A percentile compares a stretch with the other conserved stretches of the same genome.
phyloP scores from a whole-genome alignment of 2,797 vertebrate species.

The Pseudomugil gertrudae region DNA sequence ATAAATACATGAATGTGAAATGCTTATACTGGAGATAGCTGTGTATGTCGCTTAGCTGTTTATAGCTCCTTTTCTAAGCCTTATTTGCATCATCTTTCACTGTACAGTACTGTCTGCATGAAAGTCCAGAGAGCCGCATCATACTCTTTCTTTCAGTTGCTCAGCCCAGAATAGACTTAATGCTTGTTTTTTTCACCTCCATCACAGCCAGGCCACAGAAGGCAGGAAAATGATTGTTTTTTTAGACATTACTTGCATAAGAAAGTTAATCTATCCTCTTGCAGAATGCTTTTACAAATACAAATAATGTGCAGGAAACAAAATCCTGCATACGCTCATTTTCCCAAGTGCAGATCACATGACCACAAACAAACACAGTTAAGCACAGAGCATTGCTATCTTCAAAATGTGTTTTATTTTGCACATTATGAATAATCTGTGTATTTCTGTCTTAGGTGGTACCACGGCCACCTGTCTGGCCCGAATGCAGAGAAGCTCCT shows the following conservation, averaged over 20 bases:
- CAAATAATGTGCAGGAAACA: neutral
- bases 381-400: neutral
- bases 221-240: neutral
- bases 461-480: constrained; percentile 94
- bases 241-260: neutral
- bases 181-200: neutral
- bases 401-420: neutral
- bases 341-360: neutral
- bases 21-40: constrained; percentile 2
- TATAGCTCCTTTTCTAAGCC: constrained; percentile 6
- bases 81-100: constrained; percentile 24
- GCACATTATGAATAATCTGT: neutral
- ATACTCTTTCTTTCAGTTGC: constrained; percentile 8
- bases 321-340: neutral
- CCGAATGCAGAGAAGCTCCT: constrained; percentile 90
- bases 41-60: constrained; percentile 23
- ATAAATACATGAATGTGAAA: constrained; percentile 35
- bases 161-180: constrained; percentile 8
- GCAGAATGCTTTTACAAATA: neutral
- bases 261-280: constrained; percentile 1
- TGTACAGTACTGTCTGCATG: neutral
- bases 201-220: neutral
- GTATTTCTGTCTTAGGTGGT: constrained; percentile 85
- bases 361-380: neutral
- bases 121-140: constrained; percentile 17